Evolutionary conservation across 2,797 vertebrate species (phyloP), one percentile per base, ranked within the genome.

Genomic region (Sebastes iracundus): DNA sequence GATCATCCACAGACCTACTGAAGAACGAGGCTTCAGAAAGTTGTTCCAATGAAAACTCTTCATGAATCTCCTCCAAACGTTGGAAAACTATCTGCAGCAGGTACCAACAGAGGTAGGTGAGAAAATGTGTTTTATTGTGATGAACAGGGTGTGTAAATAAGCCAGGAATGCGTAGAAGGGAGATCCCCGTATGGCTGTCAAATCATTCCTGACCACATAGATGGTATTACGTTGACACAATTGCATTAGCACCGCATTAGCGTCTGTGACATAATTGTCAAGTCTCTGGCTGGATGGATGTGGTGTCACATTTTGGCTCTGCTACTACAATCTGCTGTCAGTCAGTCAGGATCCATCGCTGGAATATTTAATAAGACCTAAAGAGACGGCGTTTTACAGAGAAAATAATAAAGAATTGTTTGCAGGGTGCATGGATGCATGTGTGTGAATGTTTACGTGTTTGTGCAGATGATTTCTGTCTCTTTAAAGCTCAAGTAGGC

Each of bases 401-500:
- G 16, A 27, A 66, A 49, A 67, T 6, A 27, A 13, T 33, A 3
- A 12, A 10, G 5, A 22, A 23, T 20, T 13, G 52, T 77, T 58
- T 30, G 3, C 16, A 53, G 33, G 12, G 12, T 67, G 7, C 30
- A 23, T 18, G 6, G 27, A 27, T 59, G 22, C 23, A 13, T 6
- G 1, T 61, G 67, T 27, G 53, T 28, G 60, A 77, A 49, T 65
- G 75, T 74, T 62, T 35, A 64, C 78, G 63, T 75, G 55, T 75
- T 33, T 75, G 63, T 60, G 70, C 28, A 28, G 42, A n/a, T 68
- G 67, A n/a, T 49, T 68, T 68, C 49, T 14, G 61, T 49, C 38
- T 86, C 72, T 61, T 72, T 33, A 33, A 58, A 22, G 58, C 22
- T 69, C 38, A 70, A 69, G 52, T 60, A 71, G 58, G 72, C 64